Conservation (phyloP, 2,113 vertebrate species). For the Corydoras maculifer region DNA sequence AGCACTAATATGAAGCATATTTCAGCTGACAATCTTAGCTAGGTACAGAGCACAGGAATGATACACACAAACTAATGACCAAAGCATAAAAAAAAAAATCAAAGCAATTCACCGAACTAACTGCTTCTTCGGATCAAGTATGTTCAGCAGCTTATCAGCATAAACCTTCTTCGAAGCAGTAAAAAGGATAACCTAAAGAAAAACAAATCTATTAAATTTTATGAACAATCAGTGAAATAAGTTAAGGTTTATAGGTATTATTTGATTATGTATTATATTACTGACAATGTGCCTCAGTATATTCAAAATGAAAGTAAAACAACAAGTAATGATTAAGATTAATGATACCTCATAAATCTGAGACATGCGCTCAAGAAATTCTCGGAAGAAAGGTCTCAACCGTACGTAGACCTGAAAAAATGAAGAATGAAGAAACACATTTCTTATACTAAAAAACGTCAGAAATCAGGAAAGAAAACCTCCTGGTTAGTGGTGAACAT, state of each 20-base stretch:
- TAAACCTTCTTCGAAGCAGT: slow-evolving; percentile 99
- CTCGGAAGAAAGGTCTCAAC: slow-evolving; percentile 95
- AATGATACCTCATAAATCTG: slow-evolving; percentile 92
- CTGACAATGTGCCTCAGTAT: too few relatives aligned
- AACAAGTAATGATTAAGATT: slow-evolving; percentile 12
- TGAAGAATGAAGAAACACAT: not conserved
- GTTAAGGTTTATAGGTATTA: too few relatives aligned
- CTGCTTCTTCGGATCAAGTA: slow-evolving; percentile 97
- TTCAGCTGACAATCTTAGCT: too few relatives aligned
- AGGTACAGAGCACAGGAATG: too few relatives aligned
- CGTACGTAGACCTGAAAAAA: slow-evolving; percentile 85
- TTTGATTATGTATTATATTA: too few relatives aligned
- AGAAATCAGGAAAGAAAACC: too few relatives aligned
- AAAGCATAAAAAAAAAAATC: too few relatives aligned
- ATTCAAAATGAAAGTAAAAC: too few relatives aligned
- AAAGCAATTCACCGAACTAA: slow-evolving; percentile 81
- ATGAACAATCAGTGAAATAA: too few relatives aligned
- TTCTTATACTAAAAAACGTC: too few relatives aligned
- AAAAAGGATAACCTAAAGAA: slow-evolving; percentile 90
- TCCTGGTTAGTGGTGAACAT: too few relatives aligned
- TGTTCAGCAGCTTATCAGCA: slow-evolving; percentile 98
- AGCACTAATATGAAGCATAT: too few relatives aligned
- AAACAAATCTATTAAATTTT: not conserved
- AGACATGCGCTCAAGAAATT: slow-evolving; percentile 98
- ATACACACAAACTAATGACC: not conserved